phyloP scores from a whole-genome alignment of 2,797 vertebrate genomes.

The Malacoraja senta region DNA sequence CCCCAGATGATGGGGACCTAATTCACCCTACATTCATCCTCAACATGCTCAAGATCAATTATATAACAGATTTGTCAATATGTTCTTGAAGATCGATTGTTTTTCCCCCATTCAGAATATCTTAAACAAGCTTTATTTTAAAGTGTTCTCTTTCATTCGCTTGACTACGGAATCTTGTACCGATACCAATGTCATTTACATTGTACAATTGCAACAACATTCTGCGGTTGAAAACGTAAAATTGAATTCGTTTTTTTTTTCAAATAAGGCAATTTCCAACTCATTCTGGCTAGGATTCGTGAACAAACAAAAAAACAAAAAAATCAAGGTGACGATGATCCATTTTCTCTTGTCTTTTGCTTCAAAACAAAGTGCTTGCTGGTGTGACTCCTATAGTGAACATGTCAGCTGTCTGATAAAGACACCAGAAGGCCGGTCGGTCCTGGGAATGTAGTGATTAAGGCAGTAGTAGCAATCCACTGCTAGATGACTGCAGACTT shows the following conservation, averaged over 20 bases:
- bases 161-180: neutral
- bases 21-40: conserved; percentile 46
- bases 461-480: conserved; percentile 21
- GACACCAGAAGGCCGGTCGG: neutral
- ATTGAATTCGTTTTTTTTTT: conserved; percentile 10
- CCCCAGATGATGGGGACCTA: conserved; percentile 25
- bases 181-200: neutral
- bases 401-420: conserved; percentile 15
- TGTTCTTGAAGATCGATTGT: conserved; percentile 23
- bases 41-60: conserved; percentile 58
- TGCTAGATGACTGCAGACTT: conserved; percentile 32
- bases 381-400: conserved; percentile 23
- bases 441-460: conserved; percentile 39
- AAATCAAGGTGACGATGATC: conserved; percentile 25
- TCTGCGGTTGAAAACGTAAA: conserved; percentile 20
- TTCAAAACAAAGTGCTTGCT: conserved; percentile 30
- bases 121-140: conserved; percentile 17
- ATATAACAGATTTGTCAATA: conserved; percentile 54
- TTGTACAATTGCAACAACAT: conserved; percentile 9
- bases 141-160: neutral
- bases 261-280: conserved; percentile 36
- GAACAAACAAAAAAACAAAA: neutral
- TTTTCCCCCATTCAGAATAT: conserved; percentile 12
- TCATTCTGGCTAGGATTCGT: conserved; percentile 22
- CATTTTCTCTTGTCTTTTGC: conserved; percentile 21